Evolutionary conservation across 2,113 vertebrate genomes (phyloP).

Genomic region (Accipiter cooperii): DNA sequence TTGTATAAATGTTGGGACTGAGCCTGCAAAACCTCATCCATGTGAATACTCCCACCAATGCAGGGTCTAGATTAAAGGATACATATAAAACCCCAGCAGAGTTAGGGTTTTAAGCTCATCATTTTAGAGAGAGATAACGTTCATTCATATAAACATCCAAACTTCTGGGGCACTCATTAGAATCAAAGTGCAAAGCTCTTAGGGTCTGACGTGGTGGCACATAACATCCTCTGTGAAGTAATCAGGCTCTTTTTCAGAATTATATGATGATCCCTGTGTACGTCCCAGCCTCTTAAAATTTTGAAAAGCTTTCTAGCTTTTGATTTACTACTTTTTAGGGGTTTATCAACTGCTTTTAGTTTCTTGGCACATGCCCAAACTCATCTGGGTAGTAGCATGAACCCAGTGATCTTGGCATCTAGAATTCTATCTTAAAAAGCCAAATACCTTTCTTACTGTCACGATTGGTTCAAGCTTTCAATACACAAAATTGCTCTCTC

Average conservation of each 20-base stretch:
- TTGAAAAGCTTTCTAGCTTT: conserved; percentile 4
- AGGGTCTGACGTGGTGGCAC: background rate
- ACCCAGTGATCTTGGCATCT: conserved; percentile 53
- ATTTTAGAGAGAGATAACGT: background rate
- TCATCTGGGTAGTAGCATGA: conserved; percentile 53
- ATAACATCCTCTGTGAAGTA: background rate
- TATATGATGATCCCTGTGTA: background rate
- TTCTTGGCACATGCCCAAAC: conserved; percentile 59
- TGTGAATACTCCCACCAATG: background rate
- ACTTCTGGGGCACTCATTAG: background rate
- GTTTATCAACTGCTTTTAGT: conserved; percentile 60
- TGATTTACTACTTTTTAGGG: conserved; percentile 56
- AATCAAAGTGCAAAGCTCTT: background rate
- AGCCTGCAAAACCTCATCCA: background rate
- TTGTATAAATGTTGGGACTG: background rate
- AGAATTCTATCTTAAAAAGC: conserved; percentile 58
- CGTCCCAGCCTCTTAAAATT: background rate
- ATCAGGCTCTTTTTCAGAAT: background rate
- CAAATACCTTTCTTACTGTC: conserved; percentile 47
- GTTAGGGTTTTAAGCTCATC: background rate
- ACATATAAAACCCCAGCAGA: background rate
- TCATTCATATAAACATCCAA: background rate
- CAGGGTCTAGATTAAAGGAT: conserved; percentile 11
- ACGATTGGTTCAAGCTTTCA: conserved; percentile 14
- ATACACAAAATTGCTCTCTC: background rate